Evolutionary conservation across 2,888 invertebrate genomes (phyloP).

Genomic region (Limnephilus marmoratus): DNA sequence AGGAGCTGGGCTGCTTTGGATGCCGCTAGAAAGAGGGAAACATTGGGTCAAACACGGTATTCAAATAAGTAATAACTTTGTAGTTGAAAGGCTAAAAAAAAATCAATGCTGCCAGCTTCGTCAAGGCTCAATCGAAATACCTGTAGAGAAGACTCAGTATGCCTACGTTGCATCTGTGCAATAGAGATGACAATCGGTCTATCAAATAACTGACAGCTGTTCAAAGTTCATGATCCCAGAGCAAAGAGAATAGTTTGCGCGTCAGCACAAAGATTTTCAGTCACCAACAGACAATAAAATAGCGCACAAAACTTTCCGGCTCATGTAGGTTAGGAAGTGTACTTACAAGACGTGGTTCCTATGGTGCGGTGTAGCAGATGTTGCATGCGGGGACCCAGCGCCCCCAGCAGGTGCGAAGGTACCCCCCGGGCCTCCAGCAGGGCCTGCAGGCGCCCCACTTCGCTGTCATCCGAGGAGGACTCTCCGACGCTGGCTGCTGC

Average conservation of each 20-base stretch:
- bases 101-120: no score
- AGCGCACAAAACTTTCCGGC: not conserved
- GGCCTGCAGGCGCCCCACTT: slow-evolving; percentile 96
- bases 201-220: no score
- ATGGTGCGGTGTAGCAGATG: slow-evolving; percentile 96
- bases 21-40: slow-evolving; percentile 73
- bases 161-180: no score
- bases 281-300: not conserved
- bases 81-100: no score
- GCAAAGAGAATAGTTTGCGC: no score
- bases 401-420: slow-evolving; percentile 97
- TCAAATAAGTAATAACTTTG: no score
- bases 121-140: no score
- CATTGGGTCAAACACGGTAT: not conserved
- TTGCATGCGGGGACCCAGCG: slow-evolving; percentile 97
- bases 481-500: slow-evolving; percentile 70
- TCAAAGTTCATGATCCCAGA: no score
- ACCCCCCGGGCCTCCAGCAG: slow-evolving; percentile 95
- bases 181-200: no score
- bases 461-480: slow-evolving; percentile 88
- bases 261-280: no score
- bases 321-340: not conserved
- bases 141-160: no score
- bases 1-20: slow-evolving; percentile 96
- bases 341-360: slow-evolving; percentile 78